These are phyloP conservation scores for Aphelenchoides avenae DNA, from an alignment of 1,140 invertebrate genomes.

Conservation along the genomic window DNA sequence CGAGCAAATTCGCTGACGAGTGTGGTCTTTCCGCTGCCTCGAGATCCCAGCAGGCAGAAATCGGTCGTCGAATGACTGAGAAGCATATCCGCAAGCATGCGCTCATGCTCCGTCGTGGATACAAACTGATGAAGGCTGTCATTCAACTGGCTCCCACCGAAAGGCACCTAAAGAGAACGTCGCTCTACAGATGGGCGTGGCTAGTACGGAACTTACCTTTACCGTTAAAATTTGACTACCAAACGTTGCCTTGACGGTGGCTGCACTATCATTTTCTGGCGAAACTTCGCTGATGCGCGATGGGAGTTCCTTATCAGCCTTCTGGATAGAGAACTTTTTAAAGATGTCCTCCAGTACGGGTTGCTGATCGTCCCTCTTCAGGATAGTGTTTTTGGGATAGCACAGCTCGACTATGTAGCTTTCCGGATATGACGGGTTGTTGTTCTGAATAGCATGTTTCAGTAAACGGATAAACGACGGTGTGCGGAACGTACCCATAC, in stretches of 20 bases:
- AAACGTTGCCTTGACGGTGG: too few species aligned
- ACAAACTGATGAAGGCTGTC: constrained; percentile 64
- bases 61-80: constrained; percentile 73
- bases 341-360: constrained; percentile 26
- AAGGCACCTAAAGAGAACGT: too few species aligned
- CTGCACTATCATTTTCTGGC: too few species aligned
- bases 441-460: constrained; percentile 65
- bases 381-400: constrained; percentile 77
- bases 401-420: constrained; percentile 70
- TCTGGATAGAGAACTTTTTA: constrained; percentile 26
- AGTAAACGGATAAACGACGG: not conserved
- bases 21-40: constrained; percentile 78
- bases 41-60: constrained; percentile 80
- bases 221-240: too few species aligned
- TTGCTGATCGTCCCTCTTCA: constrained; percentile 57
- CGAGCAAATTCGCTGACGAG: constrained; percentile 73
- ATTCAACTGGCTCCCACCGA: not conserved
- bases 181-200: too few species aligned
- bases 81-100: constrained; percentile 72
- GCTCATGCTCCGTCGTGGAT: constrained; percentile 74
- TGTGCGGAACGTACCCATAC: constrained; percentile 68
- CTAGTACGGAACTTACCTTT: too few species aligned
- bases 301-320: too few species aligned
- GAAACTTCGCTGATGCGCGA: too few species aligned
- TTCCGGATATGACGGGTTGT: constrained; percentile 67